phyloP scores from a whole-genome alignment of 2,888 invertebrate genomes.

The Orchesella flavescens region DNA sequence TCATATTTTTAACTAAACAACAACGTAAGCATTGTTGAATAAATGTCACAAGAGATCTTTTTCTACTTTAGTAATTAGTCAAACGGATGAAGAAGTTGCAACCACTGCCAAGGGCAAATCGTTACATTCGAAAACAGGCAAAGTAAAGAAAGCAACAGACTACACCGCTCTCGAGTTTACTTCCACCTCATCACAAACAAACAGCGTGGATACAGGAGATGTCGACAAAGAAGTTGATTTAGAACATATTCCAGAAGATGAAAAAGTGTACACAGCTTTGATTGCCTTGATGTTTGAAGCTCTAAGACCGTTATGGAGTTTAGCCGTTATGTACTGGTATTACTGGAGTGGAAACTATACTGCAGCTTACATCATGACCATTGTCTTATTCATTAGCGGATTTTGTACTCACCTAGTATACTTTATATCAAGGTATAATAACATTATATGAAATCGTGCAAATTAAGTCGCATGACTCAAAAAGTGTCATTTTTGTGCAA shows the following conservation, averaged over 20 bases:
- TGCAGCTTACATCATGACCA: slow-evolving; percentile 50
- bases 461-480: neutral
- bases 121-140: slow-evolving; percentile 20
- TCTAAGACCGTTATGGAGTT: slow-evolving; percentile 62
- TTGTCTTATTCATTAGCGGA: slow-evolving; percentile 57
- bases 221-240: slow-evolving; percentile 40
- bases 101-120: neutral
- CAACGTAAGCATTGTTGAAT: no score
- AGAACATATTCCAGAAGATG: slow-evolving; percentile 57
- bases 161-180: slow-evolving; percentile 56
- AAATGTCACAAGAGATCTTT: no score
- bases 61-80: neutral
- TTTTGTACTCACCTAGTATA: slow-evolving; percentile 57
- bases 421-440: slow-evolving; percentile 60
- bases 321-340: slow-evolving; percentile 65
- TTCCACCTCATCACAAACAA: slow-evolving; percentile 55
- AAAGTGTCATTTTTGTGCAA: neutral
- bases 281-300: slow-evolving; percentile 56
- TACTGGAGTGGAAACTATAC: slow-evolving; percentile 32
- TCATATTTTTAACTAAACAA: no score
- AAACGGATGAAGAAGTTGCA: slow-evolving; percentile 3
- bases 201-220: slow-evolving; percentile 49
- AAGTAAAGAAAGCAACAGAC: slow-evolving; percentile 46
- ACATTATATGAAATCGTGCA: neutral
- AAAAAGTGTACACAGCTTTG: slow-evolving; percentile 58